Base-by-base conservation (phyloP, 1,140 invertebrate genomes). In the Scylla paramamosain region DNA sequence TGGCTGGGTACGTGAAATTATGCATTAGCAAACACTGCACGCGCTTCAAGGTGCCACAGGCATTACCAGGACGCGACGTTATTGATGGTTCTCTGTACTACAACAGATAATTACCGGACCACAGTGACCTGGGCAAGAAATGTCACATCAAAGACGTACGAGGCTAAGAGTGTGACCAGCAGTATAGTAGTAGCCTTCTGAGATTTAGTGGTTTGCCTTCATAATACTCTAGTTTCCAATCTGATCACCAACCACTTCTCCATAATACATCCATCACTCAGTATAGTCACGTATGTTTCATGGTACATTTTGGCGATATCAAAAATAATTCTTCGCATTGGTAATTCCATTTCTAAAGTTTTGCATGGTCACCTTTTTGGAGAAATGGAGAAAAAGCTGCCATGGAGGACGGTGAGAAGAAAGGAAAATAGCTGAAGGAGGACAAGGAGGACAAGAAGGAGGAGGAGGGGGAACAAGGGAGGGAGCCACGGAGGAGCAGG, bases 1-100 rank as follows among this genome's bases (percentile, higher is more conserved):
- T 88, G 29, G 31, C 32, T 32, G 86, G 31, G 86, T 88, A 46
- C 45, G 86, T 88, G 86, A 77, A 77, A 77, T 77, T 77, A 77
- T 77, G 67, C 67, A 77, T 77, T 77, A 77, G 67, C n/a, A 77
- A 77, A 77, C 67, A 77, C 67, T 0, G 20, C 67, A 77, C 67
- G 67, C 67, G 67, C 1, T 25, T n/a, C 67, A 77, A n/a, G 25
- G 67, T 25, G 67, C 67, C 67, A 77, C 67, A 77, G 1, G 67
- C 67, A n/a, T 77, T 77, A 77, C 67, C 67, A 77, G 67, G 67
- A 77, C 67, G 67, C 20, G 67, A 20, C 67, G 67, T 77, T 77
- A 77, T 77, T 25, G 67, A 77, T 77, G 67, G 67, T 20, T n/a
- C 67, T 77, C 67, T 25, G 67, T 77, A 77, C 67, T 77, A 77